Percentiles rank a stretch among this genome's conserved stretches.
Evolutionary conservation across 2,797 vertebrate species (phyloP).

Genomic region (Catamblyrhynchus diadema): DNA sequence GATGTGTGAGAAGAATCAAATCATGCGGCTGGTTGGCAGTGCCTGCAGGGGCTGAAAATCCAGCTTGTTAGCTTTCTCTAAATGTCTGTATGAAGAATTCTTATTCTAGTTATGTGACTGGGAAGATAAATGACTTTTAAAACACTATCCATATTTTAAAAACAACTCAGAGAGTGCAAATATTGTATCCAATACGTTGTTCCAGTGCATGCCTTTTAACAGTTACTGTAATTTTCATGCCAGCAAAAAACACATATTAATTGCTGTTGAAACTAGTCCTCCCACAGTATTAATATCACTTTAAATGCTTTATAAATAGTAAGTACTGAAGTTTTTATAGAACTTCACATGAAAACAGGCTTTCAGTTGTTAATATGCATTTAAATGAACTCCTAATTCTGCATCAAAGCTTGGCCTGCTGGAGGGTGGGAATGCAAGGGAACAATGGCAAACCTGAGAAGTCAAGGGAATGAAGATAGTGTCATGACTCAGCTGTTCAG

Average conservation of each 20-base stretch:
- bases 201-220: neutral
- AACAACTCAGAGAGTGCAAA: constrained; percentile 6
- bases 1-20: constrained; percentile 33
- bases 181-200: neutral
- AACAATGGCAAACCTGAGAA: neutral
- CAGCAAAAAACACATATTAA: neutral
- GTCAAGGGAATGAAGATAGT: neutral
- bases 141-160: constrained; percentile 11
- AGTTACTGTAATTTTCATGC: neutral
- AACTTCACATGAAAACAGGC: neutral
- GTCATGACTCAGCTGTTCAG: neutral
- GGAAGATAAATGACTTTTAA: constrained; percentile 23
- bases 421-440: neutral
- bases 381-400: neutral
- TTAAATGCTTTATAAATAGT: neutral
- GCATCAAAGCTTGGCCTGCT: neutral
- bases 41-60: constrained; percentile 48
- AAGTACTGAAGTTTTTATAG: neutral
- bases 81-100: constrained; percentile 6
- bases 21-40: constrained; percentile 3
- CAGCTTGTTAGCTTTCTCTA: constrained; percentile 51
- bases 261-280: neutral
- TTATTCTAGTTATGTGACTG: constrained; percentile 6
- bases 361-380: neutral
- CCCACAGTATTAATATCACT: neutral